Evolutionary conservation across 2,797 vertebrate genomes (phyloP), one percentile per base, ranked within the genome.

Genomic region (Tokudaia tokunoshimensis): DNA sequence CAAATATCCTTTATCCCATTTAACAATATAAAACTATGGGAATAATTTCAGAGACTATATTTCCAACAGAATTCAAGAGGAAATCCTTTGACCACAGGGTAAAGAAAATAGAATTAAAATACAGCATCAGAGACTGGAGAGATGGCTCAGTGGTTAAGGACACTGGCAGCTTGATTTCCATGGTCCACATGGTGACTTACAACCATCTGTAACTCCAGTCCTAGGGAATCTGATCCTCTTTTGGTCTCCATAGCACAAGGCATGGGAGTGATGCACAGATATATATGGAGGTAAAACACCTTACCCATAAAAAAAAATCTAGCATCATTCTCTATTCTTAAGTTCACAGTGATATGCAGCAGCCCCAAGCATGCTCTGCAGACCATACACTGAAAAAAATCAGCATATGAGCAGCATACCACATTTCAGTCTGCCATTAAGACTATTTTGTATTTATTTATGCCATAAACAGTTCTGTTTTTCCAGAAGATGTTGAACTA

Each of bases 31-130:
- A 89, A 94, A 82, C 70, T 70, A 63, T 24, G 34, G 13, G 95
- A 61, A 93, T 89, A 47, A 79, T 93, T 85, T 94, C 37, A 96
- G 92, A 94, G 72, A 75, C 14, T 92, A 96, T 80, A 65, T 94
- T 96, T 89, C 94, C 65, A 34, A 57, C 72, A 57, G 7, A 55
- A 96, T 1, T 89, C 76, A 81, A 91, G 94, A 75, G 19, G n/a
- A 67, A 88, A 50, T 79, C 83, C 26, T 93, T 92, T 74, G 50
- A 81, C 67, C 22, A 97, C 91, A 96, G 55, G 87, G 50, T 6
- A 84, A 76, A 76, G 79, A 57, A 57, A 95, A 94, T 61, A 94
- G 29, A 44, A 94, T 87, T 96, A 93, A 95, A 97, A 74, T 63
- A 96, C 92, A 94, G 92, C 9, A 26, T 22, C n/a, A 26, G 37